Conservation (phyloP, 1,140 invertebrate species). For the Drosophila equinoxialis region DNA sequence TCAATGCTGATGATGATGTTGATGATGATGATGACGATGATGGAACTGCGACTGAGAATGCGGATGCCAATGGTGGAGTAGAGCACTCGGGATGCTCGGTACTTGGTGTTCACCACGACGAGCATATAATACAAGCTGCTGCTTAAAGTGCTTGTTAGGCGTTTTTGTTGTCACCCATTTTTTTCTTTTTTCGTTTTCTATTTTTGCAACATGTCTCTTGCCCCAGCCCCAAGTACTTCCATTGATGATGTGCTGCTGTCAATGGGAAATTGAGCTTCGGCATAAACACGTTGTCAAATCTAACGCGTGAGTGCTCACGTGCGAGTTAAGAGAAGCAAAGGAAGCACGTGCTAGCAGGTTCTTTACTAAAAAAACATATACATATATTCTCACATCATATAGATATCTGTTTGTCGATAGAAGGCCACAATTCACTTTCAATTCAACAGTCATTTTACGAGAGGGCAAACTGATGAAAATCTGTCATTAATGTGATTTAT, state of each 20-base stretch:
- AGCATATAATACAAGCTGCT: slow-evolving; percentile 19
- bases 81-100: background rate
- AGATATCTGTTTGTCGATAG: slow-evolving; percentile 33
- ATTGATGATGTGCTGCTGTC: slow-evolving; percentile 68
- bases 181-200: slow-evolving; percentile 16
- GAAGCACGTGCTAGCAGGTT: slow-evolving; percentile 15
- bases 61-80: slow-evolving; percentile 3
- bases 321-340: slow-evolving; percentile 25
- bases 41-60: slow-evolving; percentile 24
- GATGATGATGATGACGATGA: too few species aligned
- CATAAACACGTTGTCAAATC: slow-evolving; percentile 78
- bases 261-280: slow-evolving; percentile 74
- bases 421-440: slow-evolving; percentile 34
- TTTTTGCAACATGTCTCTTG: slow-evolving; percentile 21
- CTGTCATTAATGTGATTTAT: slow-evolving; percentile 65
- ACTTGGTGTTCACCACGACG: slow-evolving; percentile 37
- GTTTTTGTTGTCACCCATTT: slow-evolving; percentile 38
- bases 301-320: slow-evolving; percentile 72
- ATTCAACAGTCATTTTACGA: slow-evolving; percentile 31
- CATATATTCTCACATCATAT: background rate
- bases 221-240: slow-evolving; percentile 1
- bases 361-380: background rate
- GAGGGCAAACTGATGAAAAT: slow-evolving; percentile 49
- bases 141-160: slow-evolving; percentile 77
- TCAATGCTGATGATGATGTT: slow-evolving; percentile 73